These are phyloP conservation scores for Bradypus variegatus DNA, from an alignment of 2,797 vertebrate species.

Conservation along the genomic window DNA sequence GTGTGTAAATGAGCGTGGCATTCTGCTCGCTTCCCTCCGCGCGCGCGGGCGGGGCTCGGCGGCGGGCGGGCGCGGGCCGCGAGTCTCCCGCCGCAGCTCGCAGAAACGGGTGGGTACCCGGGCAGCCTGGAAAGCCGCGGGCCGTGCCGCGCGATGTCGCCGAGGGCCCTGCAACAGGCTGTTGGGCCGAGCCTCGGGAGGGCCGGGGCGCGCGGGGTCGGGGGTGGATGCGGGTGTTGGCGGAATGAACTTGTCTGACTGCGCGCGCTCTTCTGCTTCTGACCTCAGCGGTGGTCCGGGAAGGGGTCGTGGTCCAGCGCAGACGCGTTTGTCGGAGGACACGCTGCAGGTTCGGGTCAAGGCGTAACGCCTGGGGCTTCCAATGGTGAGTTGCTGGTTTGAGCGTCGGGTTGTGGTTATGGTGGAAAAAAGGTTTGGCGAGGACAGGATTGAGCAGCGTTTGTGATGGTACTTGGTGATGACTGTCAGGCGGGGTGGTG, in stretches of 20 bases:
- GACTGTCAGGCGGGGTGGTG: slow-evolving; percentile 36
- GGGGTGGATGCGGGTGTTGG: slow-evolving; percentile 16
- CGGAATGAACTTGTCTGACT: slow-evolving; percentile 35
- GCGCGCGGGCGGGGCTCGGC: slow-evolving; percentile 68
- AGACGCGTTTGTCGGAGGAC: slow-evolving; percentile 32
- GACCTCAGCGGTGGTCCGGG: slow-evolving; percentile 24
- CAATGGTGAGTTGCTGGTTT: slow-evolving; percentile 58
- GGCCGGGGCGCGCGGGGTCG: neutral
- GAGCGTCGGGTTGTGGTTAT: neutral
- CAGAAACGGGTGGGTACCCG: slow-evolving; percentile 53
- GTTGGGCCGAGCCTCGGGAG: neutral
- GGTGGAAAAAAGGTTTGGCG: neutral
- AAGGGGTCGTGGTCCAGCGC: slow-evolving; percentile 22
- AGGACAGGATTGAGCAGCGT: neutral
- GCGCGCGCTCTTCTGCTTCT: slow-evolving; percentile 42
- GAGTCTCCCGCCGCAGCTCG: slow-evolving; percentile 36
- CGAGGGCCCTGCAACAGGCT: slow-evolving; percentile 58
- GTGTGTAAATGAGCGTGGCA: slow-evolving; percentile 85
- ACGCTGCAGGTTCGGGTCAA: slow-evolving; percentile 44
- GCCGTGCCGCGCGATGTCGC: neutral
- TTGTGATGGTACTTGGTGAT: neutral
- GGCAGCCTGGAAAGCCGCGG: slow-evolving; percentile 60
- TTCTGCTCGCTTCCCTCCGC: slow-evolving; percentile 79
- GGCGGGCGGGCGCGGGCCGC: slow-evolving; percentile 37
- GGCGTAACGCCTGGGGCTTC: slow-evolving; percentile 66